phyloP scores from a whole-genome alignment of 2,797 vertebrate species.

The Catharus ustulatus region DNA sequence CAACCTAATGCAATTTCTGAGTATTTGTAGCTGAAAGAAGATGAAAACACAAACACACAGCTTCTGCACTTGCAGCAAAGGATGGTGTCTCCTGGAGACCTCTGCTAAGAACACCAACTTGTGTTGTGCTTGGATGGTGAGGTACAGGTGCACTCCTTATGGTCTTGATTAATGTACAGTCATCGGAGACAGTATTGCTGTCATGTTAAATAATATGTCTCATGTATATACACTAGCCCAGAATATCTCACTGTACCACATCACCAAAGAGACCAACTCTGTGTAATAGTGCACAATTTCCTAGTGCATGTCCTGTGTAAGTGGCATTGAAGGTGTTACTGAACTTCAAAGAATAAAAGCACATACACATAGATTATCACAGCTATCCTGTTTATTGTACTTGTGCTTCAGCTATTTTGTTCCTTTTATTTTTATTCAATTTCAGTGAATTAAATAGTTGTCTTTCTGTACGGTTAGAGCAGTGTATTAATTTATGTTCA shows the following conservation, averaged over 20 bases:
- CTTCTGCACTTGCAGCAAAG: neutral
- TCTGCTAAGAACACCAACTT: neutral
- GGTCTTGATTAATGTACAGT: neutral
- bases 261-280: neutral
- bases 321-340: neutral
- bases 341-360: neutral
- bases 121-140: neutral
- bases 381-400: neutral
- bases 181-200: neutral
- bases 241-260: neutral
- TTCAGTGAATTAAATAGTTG: neutral
- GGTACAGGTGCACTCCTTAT: fast-evolving
- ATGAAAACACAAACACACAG: neutral
- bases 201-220: neutral
- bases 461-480: neutral
- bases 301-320: neutral
- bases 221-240: neutral
- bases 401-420: neutral
- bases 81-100: neutral
- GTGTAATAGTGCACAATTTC: neutral
- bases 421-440: neutral
- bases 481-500: neutral
- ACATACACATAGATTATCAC: neutral
- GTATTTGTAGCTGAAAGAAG: neutral
- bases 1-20: neutral